Conservation (phyloP, 2,888 invertebrate species). For the Corbicula japonica region DNA sequence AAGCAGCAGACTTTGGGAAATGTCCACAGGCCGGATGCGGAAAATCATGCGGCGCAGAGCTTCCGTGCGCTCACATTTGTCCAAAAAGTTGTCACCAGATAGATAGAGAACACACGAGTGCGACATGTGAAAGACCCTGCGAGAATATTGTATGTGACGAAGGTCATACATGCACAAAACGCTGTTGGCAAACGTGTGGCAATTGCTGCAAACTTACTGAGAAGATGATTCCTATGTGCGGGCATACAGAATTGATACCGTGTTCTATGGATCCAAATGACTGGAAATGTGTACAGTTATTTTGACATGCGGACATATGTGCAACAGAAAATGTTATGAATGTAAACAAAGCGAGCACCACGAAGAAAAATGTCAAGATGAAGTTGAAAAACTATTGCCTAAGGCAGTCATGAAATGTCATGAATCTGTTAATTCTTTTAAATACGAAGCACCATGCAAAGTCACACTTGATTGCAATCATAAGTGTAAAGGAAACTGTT, state of each 20-base stretch:
- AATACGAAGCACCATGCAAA: constrained; percentile 70
- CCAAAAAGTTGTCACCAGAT: constrained; percentile 69
- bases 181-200: constrained; percentile 87
- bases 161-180: constrained; percentile 85
- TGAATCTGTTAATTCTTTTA: constrained; percentile 85
- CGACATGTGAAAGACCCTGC: constrained; percentile 81
- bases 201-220: constrained; percentile 71
- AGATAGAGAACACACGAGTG: constrained; percentile 88
- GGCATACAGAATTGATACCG: constrained; percentile 75
- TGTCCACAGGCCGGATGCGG: constrained; percentile 77
- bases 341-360: constrained; percentile 72
- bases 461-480: constrained; percentile 72
- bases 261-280: constrained; percentile 69
- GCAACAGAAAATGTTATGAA: constrained; percentile 79
- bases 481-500: constrained; percentile 83
- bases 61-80: constrained; percentile 66
- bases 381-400: constrained; percentile 32
- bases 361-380: constrained; percentile 48
- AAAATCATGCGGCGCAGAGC: constrained; percentile 66
- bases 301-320: constrained; percentile 87
- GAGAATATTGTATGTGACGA: constrained; percentile 78
- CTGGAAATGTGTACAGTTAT: constrained; percentile 79
- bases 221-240: constrained; percentile 77
- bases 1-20: constrained; percentile 68
- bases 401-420: constrained; percentile 86